phyloP scores from a whole-genome alignment of 2,113 vertebrate species.

The Sylvietta virens region DNA sequence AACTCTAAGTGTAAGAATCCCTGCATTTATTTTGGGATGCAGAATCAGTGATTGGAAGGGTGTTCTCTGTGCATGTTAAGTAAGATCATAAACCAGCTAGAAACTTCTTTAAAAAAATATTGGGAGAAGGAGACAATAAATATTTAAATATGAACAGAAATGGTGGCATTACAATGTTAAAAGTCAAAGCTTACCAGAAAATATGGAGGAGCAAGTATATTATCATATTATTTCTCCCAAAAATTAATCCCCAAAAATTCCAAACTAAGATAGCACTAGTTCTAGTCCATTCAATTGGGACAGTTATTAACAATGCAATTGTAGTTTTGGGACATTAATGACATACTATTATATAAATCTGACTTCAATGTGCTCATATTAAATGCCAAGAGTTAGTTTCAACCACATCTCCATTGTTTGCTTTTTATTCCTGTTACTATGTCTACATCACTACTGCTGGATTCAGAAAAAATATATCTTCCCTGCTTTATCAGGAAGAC shows the following conservation, averaged over 20 bases:
- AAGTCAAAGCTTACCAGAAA: background rate
- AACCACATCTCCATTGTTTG: background rate
- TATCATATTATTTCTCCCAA: background rate
- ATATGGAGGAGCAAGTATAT: background rate
- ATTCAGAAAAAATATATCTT: background rate
- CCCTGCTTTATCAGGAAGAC: background rate
- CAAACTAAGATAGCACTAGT: background rate
- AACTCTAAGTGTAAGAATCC: background rate
- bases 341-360: background rate
- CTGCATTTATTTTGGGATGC: background rate
- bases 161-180: background rate
- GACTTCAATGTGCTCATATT: background rate
- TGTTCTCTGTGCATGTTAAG: background rate
- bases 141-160: background rate
- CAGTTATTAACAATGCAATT: background rate
- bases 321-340: background rate
- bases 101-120: background rate
- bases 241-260: background rate
- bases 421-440: background rate
- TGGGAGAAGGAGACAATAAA: background rate
- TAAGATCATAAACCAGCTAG: background rate
- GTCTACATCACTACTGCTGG: background rate
- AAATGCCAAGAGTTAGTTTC: background rate
- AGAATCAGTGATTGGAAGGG: background rate
- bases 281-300: background rate